Base-by-base conservation (phyloP, 2,113 vertebrate genomes). In the Zeus faber region DNA sequence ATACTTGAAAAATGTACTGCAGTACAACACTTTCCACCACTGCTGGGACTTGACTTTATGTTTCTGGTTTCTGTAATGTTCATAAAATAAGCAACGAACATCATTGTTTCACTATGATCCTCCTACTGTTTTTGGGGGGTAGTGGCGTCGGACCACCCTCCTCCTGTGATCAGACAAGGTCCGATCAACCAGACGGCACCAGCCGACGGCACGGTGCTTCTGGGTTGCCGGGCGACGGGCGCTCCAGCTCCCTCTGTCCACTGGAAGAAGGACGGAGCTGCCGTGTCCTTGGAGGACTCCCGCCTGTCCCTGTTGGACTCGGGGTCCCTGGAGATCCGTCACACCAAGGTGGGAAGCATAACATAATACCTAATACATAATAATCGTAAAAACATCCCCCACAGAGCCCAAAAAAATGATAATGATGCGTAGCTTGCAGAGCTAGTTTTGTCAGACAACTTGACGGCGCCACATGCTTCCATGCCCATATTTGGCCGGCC, bases 121-220 rank as follows among this genome's bases (percentile, higher is more conserved):
- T 54, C 48, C 31, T 53, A 26, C 51, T 62, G 59, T 74, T 9
- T 25, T 58, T 45, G n/a, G 29, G 29, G 7, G 11, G 22, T 83
- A 95, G 94, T 91, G 72, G 91, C 94, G 58, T 91, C 92, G 37
- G 94, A 95, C 70, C 89, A 92, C 31, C 93, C 92, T 72, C 95
- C 95, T 48, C 95, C 95, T 6, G 91, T 98, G 62, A 96, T 97
- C 63, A 90, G 90, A 10, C 94, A 95, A 66, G 95, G 94, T 49
- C 94, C 95, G 11, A 69, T 88, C 72, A 97, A 98, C 71, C 95
- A 98, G 84, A 96, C 94, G 0, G 93, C 95, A 18, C 90, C 93
- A 23, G 93, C 94, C 44, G 95, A 96, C 80, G 91, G 94, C 41
- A 94, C 91, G 11, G 89, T 94, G 25, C 72, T 86, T 0, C 82